Evolutionary conservation across 2,113 vertebrate genomes (phyloP), one percentile per base, ranked within the genome.

Genomic region (Pholis gunnellus): DNA sequence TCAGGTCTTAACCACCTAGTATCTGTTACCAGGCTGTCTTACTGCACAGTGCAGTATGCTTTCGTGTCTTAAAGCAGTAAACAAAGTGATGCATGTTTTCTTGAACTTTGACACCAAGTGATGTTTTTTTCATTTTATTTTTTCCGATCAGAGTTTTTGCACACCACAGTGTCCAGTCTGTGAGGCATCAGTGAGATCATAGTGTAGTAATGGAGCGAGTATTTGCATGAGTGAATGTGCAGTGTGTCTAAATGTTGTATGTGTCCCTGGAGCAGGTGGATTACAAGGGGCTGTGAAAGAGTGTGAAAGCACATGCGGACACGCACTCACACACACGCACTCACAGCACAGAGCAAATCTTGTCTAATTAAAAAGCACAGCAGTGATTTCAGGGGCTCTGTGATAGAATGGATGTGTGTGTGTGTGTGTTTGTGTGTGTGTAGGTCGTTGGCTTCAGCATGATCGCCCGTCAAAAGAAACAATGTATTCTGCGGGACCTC

Each of bases 401-500:
- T 82, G 65, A 74, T 86, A 79, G 76, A 72, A 69, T 66, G 60
- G 46, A 17, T 78, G 46, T 48, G 57, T 52, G 67, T 42, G 50
- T 76, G 50, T 73, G 46, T 59, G 66, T 72, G 72, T 81, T 71
- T 79, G 42, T 68, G 60, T 63, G 60, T 68, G 77, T 86, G 54
- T 86, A 78, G 79, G 82, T 91, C 60, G 80, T 77, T 70, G 87
- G 89, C 79, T 94, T 86, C 92, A 89, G 90, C 79, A 70, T 90
- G 93, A 95, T 94, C 64, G 81, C 79, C 93, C 93, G 93, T 96
- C 95, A 96, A 97, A 95, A 91, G 93, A 93, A 93, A 94, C 96
- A 96, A 97, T 97, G 89, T 96, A 97, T 97, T 97, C 96, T 80
- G 93, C 90, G 95, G 96, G 95, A 97, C 97, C 97, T 97, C 95